A percentile compares a stretch with the other conserved stretches of the same genome.
Evolutionary conservation across 2,113 vertebrate genomes (phyloP).

Genomic region (Piliocolobus tephrosceles): DNA sequence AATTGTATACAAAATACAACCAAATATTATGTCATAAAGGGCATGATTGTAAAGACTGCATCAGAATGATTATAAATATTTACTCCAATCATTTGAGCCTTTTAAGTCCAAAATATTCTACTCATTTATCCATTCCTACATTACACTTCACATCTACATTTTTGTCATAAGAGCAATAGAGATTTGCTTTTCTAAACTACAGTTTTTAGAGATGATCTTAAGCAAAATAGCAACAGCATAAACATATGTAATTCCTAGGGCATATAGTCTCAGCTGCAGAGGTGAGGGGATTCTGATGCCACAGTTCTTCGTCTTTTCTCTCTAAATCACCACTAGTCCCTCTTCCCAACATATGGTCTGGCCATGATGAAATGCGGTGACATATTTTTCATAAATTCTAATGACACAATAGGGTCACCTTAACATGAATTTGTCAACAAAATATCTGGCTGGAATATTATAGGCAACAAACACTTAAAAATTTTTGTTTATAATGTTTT

Average conservation of each 20-base stretch:
- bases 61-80: constrained; percentile 48
- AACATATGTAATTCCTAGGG: not conserved
- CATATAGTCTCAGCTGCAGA: not conserved
- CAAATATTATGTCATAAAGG: not conserved
- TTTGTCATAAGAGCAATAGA: not conserved
- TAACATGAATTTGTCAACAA: not conserved
- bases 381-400: not conserved
- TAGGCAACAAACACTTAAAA: not conserved
- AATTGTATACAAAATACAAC: constrained; percentile 50
- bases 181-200: not conserved
- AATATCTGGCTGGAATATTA: not conserved
- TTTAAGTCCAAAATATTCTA: constrained; percentile 10
- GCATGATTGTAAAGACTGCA: not conserved
- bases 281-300: not conserved
- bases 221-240: not conserved
- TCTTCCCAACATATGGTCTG: not conserved
- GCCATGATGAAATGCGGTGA: not conserved
- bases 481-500: constrained; percentile 25
- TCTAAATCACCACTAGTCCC: not conserved
- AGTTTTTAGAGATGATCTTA: not conserved
- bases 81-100: constrained; percentile 19
- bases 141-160: not conserved
- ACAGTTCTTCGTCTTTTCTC: not conserved
- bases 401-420: not conserved
- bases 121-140: not conserved